Percentiles rank a stretch among this genome's conserved stretches.
These are phyloP conservation scores for Gryllus bimaculatus DNA, from an alignment of 1,140 invertebrate species.

Conservation along the genomic window DNA sequence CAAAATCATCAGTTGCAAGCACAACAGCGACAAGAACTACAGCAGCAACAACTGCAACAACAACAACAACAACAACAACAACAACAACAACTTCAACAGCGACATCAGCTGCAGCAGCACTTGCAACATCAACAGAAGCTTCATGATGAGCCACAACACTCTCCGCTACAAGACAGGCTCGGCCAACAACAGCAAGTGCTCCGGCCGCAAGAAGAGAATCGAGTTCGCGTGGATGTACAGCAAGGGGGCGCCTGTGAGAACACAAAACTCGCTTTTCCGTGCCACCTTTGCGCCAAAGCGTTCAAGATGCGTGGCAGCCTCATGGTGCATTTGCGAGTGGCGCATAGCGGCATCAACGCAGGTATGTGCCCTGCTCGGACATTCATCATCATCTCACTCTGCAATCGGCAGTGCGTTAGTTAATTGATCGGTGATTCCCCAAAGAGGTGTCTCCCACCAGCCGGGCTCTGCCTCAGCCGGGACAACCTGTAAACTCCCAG, in stretches of 20 bases:
- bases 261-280: conserved; percentile 43
- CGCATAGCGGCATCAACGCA: conserved; percentile 46
- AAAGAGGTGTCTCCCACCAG: no score
- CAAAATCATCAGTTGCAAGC: no score
- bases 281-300: conserved; percentile 65
- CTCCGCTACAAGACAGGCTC: conserved; percentile 53
- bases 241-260: not conserved
- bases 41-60: no score
- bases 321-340: conserved; percentile 70
- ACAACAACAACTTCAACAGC: not conserved
- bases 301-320: conserved; percentile 73
- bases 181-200: conserved; percentile 66
- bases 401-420: no score
- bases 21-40: no score
- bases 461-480: no score
- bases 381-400: no score
- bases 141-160: conserved; percentile 57
- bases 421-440: no score
- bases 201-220: conserved; percentile 25
- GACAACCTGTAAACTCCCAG: no score
- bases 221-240: not conserved
- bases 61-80: no score
- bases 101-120: not conserved
- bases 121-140: conserved; percentile 8
- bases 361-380: not conserved